These are phyloP conservation scores for Pteronura brasiliensis DNA, from an alignment of 2,113 vertebrate species.

Conservation along the genomic window DNA sequence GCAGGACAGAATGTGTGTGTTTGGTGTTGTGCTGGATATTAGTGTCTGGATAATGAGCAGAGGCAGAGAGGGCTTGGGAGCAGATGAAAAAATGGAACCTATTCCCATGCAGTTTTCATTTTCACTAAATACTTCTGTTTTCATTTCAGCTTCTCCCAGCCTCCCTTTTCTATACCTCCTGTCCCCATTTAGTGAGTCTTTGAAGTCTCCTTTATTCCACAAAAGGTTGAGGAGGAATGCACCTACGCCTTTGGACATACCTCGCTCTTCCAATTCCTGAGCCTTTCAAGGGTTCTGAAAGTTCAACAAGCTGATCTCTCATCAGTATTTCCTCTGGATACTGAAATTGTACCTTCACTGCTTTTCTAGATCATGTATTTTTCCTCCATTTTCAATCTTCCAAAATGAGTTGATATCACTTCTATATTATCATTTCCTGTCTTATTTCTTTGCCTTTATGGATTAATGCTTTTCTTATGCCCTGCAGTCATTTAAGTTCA, in stretches of 20 bases:
- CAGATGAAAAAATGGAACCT: accelerated
- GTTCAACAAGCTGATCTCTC: not conserved
- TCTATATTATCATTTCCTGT: not conserved
- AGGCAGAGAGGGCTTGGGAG: no score
- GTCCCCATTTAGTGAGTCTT: not conserved
- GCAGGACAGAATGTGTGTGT: accelerated
- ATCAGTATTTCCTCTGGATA: not conserved
- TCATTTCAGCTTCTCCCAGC: not conserved
- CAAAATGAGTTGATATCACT: not conserved
- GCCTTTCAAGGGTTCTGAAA: not conserved
- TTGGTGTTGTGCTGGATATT: accelerated
- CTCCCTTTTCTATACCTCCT: not conserved
- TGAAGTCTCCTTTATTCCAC: not conserved
- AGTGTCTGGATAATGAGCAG: no score
- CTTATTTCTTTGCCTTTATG: not conserved
- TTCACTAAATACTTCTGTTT: not conserved
- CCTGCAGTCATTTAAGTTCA: not conserved
- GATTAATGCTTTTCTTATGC: not conserved
- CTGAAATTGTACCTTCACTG: not conserved
- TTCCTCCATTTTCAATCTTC: not conserved
- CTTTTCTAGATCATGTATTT: not conserved
- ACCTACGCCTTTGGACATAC: accelerated
- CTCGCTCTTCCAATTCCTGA: not conserved
- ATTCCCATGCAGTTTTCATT: not conserved
- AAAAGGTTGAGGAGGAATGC: not conserved